Base-by-base conservation (phyloP, 2,113 vertebrate genomes). In the Reinhardtius hippoglossoides region DNA sequence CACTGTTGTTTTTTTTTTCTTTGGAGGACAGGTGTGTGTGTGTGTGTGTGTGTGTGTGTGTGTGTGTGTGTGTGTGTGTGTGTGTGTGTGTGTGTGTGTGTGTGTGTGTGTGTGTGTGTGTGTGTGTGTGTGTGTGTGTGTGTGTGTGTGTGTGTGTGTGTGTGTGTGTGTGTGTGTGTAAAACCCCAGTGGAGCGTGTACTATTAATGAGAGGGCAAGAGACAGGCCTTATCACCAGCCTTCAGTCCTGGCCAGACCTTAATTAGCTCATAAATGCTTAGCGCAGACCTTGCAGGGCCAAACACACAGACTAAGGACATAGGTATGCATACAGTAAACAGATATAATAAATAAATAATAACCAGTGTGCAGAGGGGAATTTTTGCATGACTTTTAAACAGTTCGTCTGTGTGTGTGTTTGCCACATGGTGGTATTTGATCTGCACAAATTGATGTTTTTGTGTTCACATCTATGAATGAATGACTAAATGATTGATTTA, bases 181-280 rank as follows among this genome's bases (percentile, higher is more conserved):
- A 65, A 52, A 70, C 83, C 84, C 67, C 80, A 89, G 65, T 14
- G 50, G 83, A 88, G 85, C 86, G 50, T 90, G 78, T 70, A 87
- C 80, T 83, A 67, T 89, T 90, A 91, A 90, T 91, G 87, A 87
- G 88, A 64, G 74, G 78, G 78, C 78, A 65, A 74, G 81, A 91
- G 84, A 90, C 77, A 1, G 75, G 84, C 70, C 88, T 92, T 91
- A 90, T 93, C 91, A 91, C 87, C 76, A 88, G 90, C 71, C 74
- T 70, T 55, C 81, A 90, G 90, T 83, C 77, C 72, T 88, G 85
- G 78, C 79, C 85, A 87, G 78, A 79, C 87, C 62, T 84, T 89
- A 92, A 89, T 90, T 90, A 86, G 83, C 90, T 91, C 90, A 82
- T 92, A 92, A 92, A 86, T 87, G 81, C 82, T 84, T 67, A 77